phyloP scores from a whole-genome alignment of 2,113 vertebrate genomes.

The Fukomys damarensis region DNA sequence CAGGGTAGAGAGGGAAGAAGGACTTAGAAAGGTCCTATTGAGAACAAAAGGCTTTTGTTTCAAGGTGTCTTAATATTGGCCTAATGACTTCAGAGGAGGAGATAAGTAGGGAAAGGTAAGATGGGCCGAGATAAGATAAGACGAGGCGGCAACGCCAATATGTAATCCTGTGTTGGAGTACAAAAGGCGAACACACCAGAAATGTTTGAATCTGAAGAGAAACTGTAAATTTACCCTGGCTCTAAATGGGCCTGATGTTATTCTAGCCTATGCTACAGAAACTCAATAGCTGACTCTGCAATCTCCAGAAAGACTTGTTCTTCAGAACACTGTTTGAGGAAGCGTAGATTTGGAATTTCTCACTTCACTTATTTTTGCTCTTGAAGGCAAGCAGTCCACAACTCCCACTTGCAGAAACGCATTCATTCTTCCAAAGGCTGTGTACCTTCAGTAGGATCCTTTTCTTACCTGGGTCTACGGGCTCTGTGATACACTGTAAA shows the following conservation, averaged over 20 bases:
- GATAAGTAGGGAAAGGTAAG: constrained; percentile 74
- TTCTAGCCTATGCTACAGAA: not conserved
- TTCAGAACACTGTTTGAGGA: not conserved
- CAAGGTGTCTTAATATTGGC: constrained; percentile 69
- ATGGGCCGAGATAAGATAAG: constrained; percentile 75
- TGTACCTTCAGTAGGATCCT: not conserved
- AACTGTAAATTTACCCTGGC: constrained; percentile 69
- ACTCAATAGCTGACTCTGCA: constrained; percentile 60
- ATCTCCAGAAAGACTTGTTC: constrained; percentile 62
- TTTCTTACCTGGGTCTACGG: not conserved
- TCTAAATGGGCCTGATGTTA: constrained; percentile 3
- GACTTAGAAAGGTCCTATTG: constrained; percentile 6
- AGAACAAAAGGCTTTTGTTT: constrained; percentile 70
- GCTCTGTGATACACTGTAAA: not conserved
- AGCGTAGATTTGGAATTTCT: not conserved
- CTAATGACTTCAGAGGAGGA: constrained; percentile 59
- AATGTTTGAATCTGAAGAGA: constrained; percentile 51
- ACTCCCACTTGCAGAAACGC: not conserved
- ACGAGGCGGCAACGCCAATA: constrained; percentile 44
- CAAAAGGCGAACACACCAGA: constrained; percentile 14
- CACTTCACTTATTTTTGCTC: not conserved
- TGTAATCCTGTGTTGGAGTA: not conserved
- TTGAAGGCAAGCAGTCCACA: not conserved
- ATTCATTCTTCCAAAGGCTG: not conserved
- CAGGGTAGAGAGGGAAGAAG: not conserved